These are phyloP conservation scores for Eumerus sabulonum DNA, from an alignment of 2,888 invertebrate genomes.

Conservation along the genomic window DNA sequence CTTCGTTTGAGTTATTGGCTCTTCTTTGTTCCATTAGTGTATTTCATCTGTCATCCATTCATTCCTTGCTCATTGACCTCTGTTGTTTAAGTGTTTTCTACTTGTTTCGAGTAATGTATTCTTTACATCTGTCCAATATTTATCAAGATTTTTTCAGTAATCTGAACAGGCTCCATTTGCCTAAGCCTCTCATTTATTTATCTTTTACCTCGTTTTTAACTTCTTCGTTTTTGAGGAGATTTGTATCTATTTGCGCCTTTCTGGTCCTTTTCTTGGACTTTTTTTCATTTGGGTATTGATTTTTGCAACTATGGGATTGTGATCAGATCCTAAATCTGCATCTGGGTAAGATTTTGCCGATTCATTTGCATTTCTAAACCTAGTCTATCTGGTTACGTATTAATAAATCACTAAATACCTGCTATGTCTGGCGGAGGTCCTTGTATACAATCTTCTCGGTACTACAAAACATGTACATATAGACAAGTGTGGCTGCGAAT, in stretches of 20 bases:
- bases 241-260: not conserved
- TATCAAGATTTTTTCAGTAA: no score
- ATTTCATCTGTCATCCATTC: conserved; percentile 27
- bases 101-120: no score
- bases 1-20: conserved; percentile 5
- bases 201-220: not conserved
- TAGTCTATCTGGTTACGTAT: conserved; percentile 1
- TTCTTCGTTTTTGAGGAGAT: not conserved
- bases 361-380: not conserved
- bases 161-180: not conserved
- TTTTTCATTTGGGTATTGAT: not conserved
- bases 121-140: no score
- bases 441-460: not conserved
- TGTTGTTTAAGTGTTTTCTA: not conserved
- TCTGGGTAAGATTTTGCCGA: conserved; percentile 7
- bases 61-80: not conserved
- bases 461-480: no score
- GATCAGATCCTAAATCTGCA: conserved; percentile 17
- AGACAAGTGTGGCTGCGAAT: no score
- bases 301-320: conserved; percentile 11
- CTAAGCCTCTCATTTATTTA: not conserved
- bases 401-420: no score
- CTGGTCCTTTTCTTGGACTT: not conserved
- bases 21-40: conserved; percentile 13
- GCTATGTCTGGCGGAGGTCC: not conserved